phyloP scores from a whole-genome alignment of 2,888 invertebrate genomes.

The Conomelus anceps region DNA sequence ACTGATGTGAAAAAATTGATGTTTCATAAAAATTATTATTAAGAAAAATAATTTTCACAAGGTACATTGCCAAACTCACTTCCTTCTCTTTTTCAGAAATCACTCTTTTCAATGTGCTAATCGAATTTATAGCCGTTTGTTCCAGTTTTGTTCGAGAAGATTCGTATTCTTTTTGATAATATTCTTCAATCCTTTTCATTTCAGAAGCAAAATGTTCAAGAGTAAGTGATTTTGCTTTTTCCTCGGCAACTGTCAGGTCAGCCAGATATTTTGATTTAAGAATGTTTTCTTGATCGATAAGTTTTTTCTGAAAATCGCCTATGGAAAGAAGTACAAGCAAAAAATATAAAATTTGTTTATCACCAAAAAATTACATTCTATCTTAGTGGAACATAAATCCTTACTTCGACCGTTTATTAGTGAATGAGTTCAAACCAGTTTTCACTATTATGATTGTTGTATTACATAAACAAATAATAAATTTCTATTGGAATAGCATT shows the following conservation, averaged over 20 bases:
- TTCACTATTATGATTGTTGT: no score
- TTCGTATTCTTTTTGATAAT: not conserved
- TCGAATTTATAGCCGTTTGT: not conserved
- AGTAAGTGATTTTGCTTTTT: not conserved
- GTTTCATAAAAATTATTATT: no score
- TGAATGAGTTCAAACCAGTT: no score
- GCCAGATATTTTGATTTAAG: not conserved
- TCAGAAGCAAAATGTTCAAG: not conserved
- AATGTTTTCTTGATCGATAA: not conserved
- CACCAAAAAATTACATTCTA: not conserved
- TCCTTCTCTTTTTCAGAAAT: not conserved
- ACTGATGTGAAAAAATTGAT: no score
- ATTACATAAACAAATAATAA: no score
- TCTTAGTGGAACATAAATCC: no score
- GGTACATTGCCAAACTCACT: not conserved
- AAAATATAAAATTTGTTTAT: not conserved
- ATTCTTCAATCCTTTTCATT: not conserved
- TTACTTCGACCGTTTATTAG: no score
- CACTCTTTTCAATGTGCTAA: not conserved
- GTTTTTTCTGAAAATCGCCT: not conserved
- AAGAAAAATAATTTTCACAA: no score
- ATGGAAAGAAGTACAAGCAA: no score
- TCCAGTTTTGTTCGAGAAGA: not conserved
- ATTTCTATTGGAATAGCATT: no score
- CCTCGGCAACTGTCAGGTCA: not conserved